Base-by-base conservation (phyloP, 53 echinoderm and acorn worm species). In the Mesocentrotus franciscanus region DNA sequence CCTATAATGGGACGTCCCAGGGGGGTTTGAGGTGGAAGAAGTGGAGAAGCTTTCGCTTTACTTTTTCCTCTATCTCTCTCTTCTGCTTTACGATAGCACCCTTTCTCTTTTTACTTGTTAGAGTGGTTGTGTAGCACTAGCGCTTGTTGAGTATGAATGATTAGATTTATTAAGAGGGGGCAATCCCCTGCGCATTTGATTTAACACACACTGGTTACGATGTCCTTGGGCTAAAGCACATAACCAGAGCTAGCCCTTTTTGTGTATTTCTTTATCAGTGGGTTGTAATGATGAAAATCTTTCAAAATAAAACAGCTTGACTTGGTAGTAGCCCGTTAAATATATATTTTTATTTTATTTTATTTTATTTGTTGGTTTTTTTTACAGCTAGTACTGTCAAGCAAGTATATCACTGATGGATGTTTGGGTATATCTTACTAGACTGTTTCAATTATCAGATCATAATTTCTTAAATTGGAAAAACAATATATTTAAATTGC, bases 131-230 rank as follows among this genome's bases (percentile, higher is more conserved):
- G 85, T 85, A 26, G 85, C 22, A 58, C 26, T 87, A 12, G 87
- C 87, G 27, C 87, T 87, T 57, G 58, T 87, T 87, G 58, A 87
- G 87, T 59, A 58, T 58, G 87, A 87, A 87, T 87, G 59, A 87
- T 56, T 87, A 87, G 87, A 87, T 87, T 87, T 87, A 11, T 58
- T 87, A n/a, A 87, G 87, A 87, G 87, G 87, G 81, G 57, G 58
- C 87, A 58, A 57, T 57, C 87, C 58, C 87, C 13, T 14, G 58
- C 58, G 87, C n/a, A 87, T 87, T 87, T 59, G 56, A 87, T 87
- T 11, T 59, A 87, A n/a, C 59, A n/a, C 18, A 4, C 87, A 87
- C 17, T 87, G 87, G 56, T 57, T 87, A 18, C 26, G 15, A 58
- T 58, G 6, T 36, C 49, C 84, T 9, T 1, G 27, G 57, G 87